phyloP scores from a whole-genome alignment of 2,797 vertebrate genomes.

The Peromyscus aztecus region DNA sequence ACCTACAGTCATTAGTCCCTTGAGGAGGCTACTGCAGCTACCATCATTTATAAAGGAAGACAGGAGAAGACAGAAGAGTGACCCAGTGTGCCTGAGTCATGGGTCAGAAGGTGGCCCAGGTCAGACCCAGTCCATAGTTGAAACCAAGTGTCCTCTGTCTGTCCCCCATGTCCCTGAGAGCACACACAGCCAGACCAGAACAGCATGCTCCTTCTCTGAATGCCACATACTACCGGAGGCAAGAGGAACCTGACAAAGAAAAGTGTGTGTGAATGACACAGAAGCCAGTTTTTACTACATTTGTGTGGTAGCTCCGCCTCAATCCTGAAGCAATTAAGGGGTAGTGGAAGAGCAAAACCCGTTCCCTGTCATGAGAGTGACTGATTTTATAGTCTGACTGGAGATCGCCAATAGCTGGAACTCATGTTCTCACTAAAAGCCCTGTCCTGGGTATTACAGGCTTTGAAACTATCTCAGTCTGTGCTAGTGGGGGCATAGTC shows the following conservation, averaged over 20 bases:
- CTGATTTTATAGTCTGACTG: constrained; percentile 37
- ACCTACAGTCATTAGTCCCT: background rate
- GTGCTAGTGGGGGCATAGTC: background rate
- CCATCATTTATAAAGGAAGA: background rate
- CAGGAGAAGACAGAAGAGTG: background rate
- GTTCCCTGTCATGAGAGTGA: background rate
- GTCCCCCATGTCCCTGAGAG: background rate
- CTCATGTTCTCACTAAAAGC: constrained; percentile 30
- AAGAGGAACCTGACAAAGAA: background rate
- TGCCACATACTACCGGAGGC: background rate
- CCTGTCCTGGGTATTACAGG: background rate
- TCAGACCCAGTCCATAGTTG: background rate
- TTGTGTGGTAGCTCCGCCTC: constrained; percentile 4
- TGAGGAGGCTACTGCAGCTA: background rate
- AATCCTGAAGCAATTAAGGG: constrained; percentile 49
- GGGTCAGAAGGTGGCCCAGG: background rate
- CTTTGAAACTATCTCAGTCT: constrained; percentile 48
- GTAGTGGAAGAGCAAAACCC: background rate
- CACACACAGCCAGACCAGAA: background rate
- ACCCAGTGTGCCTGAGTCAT: background rate
- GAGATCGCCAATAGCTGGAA: constrained; percentile 24
- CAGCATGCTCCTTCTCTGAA: background rate
- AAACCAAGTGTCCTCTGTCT: background rate
- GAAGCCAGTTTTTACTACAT: background rate
- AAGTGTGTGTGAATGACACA: background rate